These are phyloP conservation scores for Chalcosyrphus nemorum DNA, from an alignment of 2,888 invertebrate species.

Conservation along the genomic window DNA sequence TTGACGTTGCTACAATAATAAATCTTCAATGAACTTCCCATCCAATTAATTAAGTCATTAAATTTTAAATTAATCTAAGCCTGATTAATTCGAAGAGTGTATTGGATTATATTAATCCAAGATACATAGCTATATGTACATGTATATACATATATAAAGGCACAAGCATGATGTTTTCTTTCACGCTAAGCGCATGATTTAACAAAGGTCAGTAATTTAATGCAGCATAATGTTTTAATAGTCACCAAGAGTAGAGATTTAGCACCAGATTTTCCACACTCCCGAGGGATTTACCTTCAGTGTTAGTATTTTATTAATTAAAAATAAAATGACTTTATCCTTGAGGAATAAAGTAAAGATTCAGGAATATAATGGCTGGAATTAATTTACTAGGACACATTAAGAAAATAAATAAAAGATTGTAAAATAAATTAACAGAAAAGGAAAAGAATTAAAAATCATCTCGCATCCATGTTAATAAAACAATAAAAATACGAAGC, in stretches of 20 bases:
- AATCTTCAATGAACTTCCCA: background rate
- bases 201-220: background rate
- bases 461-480: too few relatives aligned
- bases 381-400: too few relatives aligned
- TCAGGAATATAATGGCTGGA: too few relatives aligned
- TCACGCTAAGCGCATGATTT: background rate
- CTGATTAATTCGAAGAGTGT: background rate
- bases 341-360: too few relatives aligned
- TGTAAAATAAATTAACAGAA: too few relatives aligned
- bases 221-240: background rate
- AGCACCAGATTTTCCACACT: background rate
- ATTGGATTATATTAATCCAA: background rate
- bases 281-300: background rate
- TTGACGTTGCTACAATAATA: background rate
- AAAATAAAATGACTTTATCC: background rate
- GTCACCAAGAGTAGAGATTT: background rate
- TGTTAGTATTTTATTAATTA: background rate
- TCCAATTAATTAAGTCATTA: background rate
- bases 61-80: background rate
- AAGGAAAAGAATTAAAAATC: too few relatives aligned
- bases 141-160: background rate
- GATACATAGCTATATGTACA: background rate
- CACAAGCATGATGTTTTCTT: background rate
- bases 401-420: too few relatives aligned
- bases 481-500: too few relatives aligned